These are phyloP conservation scores for Solenodon paradoxus DNA, from an alignment of 2,113 vertebrate species.

Conservation along the genomic window DNA sequence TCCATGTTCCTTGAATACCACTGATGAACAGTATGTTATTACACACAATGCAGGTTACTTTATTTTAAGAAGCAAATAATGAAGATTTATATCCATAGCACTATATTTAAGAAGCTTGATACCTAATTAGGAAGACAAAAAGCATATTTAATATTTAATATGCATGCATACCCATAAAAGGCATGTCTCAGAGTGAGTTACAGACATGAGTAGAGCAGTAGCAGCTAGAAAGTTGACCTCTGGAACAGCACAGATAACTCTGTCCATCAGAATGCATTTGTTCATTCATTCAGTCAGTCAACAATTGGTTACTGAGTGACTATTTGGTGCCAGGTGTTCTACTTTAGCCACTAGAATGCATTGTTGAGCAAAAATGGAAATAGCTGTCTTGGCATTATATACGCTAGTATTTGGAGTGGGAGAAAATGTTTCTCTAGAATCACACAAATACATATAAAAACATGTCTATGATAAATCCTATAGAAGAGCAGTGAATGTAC, in stretches of 20 bases:
- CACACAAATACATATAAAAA: not conserved
- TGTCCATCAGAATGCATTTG: not conserved
- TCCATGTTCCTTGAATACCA: not conserved
- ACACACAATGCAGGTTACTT: not conserved
- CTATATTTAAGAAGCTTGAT: not conserved
- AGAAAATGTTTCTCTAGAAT: not conserved
- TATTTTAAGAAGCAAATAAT: not conserved
- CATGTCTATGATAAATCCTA: not conserved
- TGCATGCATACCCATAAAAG: not conserved
- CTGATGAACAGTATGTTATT: not conserved
- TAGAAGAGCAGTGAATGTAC: not conserved
- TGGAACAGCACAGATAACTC: rapidly evolving
- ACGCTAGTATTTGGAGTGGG: not conserved
- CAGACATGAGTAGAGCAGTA: not conserved
- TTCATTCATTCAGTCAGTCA: too few relatives aligned
- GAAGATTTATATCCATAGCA: not conserved
- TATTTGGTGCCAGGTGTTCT: not conserved
- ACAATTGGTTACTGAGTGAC: not conserved
- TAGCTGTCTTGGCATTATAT: not conserved
- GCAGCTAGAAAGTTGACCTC: not conserved
- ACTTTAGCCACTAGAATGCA: not conserved
- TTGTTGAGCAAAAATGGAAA: not conserved
- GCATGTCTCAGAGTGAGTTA: not conserved
- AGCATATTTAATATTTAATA: not conserved
- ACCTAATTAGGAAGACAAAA: not conserved